These are phyloP conservation scores for Drosophila falleni DNA, from an alignment of 2,888 invertebrate species.

Conservation along the genomic window DNA sequence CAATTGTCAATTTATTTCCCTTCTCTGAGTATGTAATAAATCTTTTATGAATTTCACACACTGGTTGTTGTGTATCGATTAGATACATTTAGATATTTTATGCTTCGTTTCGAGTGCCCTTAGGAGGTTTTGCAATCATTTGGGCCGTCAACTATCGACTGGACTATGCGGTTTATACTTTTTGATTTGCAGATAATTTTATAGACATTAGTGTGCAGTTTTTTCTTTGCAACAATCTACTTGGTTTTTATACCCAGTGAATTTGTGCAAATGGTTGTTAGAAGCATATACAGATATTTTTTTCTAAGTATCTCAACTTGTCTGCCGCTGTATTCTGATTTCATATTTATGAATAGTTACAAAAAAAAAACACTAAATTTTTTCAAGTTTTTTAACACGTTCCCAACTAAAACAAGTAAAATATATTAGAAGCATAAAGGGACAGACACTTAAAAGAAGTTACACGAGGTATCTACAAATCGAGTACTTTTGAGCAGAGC, in stretches of 20 bases:
- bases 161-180: conserved; percentile 54
- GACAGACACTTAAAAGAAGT: background rate
- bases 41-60: background rate
- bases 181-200: conserved; percentile 79
- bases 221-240: conserved; percentile 49
- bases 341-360: background rate
- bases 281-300: background rate
- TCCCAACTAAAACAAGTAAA: background rate
- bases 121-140: conserved; percentile 73
- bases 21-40: background rate
- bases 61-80: conserved; percentile 24
- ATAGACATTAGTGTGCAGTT: conserved; percentile 77
- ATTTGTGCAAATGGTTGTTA: background rate
- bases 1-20: background rate
- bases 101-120: conserved; percentile 69
- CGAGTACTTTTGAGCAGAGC: background rate
- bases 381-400: background rate
- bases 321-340: background rate
- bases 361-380: background rate
- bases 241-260: conserved; percentile 31
- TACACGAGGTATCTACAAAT: conserved; percentile 3
- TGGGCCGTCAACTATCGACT: conserved; percentile 28
- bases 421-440: background rate
- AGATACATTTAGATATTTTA: conserved; percentile 46
- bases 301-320: background rate